Evolutionary conservation across 35 echinoderm and acorn worm genomes (phyloP).

Genomic region (Chiridota heheva): DNA sequence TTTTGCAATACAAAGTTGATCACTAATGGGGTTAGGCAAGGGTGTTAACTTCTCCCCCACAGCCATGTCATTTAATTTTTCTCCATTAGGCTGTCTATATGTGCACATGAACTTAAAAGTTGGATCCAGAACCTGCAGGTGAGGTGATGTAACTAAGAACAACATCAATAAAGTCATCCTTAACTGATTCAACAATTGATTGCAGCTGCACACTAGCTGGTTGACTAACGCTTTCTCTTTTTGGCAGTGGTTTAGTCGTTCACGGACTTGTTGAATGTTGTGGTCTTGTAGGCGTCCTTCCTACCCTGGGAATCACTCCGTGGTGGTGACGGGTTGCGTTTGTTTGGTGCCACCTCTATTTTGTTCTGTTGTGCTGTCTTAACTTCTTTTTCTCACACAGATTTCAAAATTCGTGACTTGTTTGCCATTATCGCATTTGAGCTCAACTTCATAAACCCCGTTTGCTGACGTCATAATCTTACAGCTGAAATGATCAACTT

Average conservation of each 20-base stretch:
- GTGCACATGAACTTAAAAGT: background rate
- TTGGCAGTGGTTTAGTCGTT: too few species aligned
- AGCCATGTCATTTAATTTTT: background rate
- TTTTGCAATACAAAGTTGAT: constrained; percentile 60
- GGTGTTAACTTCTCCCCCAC: constrained; percentile 12
- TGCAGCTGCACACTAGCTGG: too few species aligned
- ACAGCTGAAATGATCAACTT: constrained; percentile 59
- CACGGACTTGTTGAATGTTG: too few species aligned
- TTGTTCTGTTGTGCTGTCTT: too few species aligned
- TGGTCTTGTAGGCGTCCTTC: too few species aligned
- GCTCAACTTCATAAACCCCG: constrained; percentile 74
- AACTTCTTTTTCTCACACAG: too few species aligned
- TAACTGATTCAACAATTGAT: too few species aligned
- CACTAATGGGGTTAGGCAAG: background rate
- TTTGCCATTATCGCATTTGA: constrained; percentile 47
- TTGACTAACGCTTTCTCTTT: too few species aligned
- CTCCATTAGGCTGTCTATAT: constrained; percentile 31
- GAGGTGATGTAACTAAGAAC: constrained; percentile 19
- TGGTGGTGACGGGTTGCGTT: too few species aligned
- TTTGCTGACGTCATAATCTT: constrained; percentile 23
- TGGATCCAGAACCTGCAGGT: constrained; percentile 28
- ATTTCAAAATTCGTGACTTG: too few species aligned
- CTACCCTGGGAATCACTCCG: too few species aligned
- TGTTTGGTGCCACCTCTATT: too few species aligned
- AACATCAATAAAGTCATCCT: constrained; percentile 28